phyloP scores from a whole-genome alignment of 1,140 invertebrate genomes.

The Cotesia typhae region DNA sequence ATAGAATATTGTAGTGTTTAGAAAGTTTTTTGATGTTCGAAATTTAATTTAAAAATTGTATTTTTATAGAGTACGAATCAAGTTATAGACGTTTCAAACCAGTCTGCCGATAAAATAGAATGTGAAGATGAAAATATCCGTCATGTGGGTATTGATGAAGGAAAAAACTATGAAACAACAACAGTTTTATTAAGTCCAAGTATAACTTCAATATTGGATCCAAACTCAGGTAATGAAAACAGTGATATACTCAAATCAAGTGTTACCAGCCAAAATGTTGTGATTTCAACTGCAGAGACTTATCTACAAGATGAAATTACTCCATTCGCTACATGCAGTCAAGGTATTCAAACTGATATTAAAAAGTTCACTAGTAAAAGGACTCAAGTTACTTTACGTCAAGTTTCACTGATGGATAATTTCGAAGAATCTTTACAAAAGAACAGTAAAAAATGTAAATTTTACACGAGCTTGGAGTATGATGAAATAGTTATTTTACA shows the following conservation, averaged over 20 bases:
- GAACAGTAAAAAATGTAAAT: conserved; percentile 17
- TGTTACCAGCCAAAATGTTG: background rate
- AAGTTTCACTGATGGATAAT: conserved; percentile 25
- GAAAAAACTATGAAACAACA: background rate
- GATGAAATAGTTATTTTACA: conserved; percentile 13
- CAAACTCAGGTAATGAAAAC: background rate
- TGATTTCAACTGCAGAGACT: conserved; percentile 18
- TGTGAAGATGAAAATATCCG: background rate
- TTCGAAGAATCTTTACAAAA: conserved; percentile 24
- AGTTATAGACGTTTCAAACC: background rate
- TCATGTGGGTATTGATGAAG: background rate
- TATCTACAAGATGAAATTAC: background rate
- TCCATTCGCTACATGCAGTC: conserved; percentile 2
- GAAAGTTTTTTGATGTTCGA: background rate
- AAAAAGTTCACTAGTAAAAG: conserved; percentile 27
- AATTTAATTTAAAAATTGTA: conserved; percentile 1
- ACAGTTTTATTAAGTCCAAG: background rate
- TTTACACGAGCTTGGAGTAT: conserved; percentile 23
- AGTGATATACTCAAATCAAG: conserved; percentile 10
- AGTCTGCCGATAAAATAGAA: background rate
- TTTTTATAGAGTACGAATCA: background rate
- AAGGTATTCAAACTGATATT: conserved; percentile 28
- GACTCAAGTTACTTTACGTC: conserved; percentile 29
- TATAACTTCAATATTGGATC: background rate
- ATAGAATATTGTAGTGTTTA: no score